These are phyloP conservation scores for Anisognathus igniventris DNA, from an alignment of 2,797 vertebrate genomes.

Conservation along the genomic window DNA sequence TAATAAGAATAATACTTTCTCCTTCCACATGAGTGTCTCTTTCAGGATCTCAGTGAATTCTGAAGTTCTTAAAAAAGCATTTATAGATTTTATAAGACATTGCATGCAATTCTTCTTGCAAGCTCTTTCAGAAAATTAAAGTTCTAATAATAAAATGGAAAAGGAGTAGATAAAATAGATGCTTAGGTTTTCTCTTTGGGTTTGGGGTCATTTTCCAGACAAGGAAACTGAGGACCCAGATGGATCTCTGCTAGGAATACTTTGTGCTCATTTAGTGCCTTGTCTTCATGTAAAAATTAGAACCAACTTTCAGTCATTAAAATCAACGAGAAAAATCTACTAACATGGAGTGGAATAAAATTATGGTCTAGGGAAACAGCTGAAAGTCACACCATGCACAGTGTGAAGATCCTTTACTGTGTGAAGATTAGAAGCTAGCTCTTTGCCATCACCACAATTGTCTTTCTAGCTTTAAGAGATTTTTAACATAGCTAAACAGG, in stretches of 20 bases:
- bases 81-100: background rate
- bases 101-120: background rate
- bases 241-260: background rate
- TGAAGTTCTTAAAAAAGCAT: background rate
- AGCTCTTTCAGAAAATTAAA: background rate
- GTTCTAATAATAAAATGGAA: background rate
- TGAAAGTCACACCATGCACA: background rate
- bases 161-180: background rate
- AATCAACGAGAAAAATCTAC: background rate
- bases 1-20: slow-evolving; percentile 37
- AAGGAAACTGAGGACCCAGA: background rate
- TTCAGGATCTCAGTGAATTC: background rate
- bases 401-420: background rate
- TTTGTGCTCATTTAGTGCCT: background rate
- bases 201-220: background rate
- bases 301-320: background rate
- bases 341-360: background rate
- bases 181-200: background rate
- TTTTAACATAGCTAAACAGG: background rate
- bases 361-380: background rate
- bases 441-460: background rate
- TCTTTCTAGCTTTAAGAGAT: background rate
- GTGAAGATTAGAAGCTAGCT: background rate
- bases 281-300: background rate
- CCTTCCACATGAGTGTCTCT: background rate